Conservation (phyloP, 2,113 vertebrate genomes). For the Hystrix cristata region DNA sequence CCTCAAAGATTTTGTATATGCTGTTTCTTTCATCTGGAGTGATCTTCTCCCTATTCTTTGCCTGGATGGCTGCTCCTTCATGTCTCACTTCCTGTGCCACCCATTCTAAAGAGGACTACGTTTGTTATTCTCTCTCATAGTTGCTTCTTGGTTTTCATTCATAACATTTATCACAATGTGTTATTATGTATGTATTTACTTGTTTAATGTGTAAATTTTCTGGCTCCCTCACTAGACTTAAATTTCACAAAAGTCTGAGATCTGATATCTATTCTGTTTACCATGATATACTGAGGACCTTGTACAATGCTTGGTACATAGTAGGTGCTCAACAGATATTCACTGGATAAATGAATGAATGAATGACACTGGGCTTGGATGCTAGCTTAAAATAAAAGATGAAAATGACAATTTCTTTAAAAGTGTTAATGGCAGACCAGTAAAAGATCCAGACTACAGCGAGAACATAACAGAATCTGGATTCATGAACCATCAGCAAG, state of each 20-base stretch:
- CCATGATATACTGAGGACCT: neutral
- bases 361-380: neutral
- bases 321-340: neutral
- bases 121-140: neutral
- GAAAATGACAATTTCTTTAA: slow-evolving; percentile 40
- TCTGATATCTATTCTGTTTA: neutral
- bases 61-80: neutral
- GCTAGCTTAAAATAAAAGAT: neutral
- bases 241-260: neutral
- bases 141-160: slow-evolving; percentile 11
- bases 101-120: neutral
- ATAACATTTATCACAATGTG: neutral
- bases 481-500: neutral
- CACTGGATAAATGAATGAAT: neutral
- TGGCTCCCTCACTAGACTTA: slow-evolving; percentile 42
- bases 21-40: neutral
- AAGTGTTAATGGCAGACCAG: neutral
- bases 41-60: neutral
- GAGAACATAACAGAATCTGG: neutral
- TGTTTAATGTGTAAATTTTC: neutral
- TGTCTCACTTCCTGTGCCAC: neutral
- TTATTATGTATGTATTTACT: neutral
- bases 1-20: neutral
- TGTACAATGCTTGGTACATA: neutral
- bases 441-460: neutral